Base-by-base conservation (phyloP, 1,140 invertebrate genomes). In the Neuroterus valhalla region DNA sequence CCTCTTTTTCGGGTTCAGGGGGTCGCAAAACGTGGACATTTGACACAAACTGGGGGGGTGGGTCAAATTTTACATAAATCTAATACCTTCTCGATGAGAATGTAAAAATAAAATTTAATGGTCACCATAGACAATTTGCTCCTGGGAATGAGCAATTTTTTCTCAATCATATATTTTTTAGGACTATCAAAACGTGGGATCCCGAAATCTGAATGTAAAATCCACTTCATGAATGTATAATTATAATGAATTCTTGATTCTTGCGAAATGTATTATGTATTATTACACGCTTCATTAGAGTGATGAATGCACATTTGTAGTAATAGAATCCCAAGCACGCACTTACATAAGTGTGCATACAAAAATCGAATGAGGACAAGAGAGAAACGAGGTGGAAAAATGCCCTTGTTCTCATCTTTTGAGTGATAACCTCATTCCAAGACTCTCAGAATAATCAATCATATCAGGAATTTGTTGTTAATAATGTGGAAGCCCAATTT, bases 381-480 rank as follows among this genome's bases (percentile, higher is more conserved):
- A 62, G 4, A 62, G 55, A 62, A 62, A 38, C 55, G 55, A 62
- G 55, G 55, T 62, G 55, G 31, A 62, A 62, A 62, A 62, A 62
- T 38, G 12, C 5, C 4, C 1, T 38, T 62, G 55, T 26, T 62
- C 55, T 62, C n/a, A 26, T 62, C 55, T 62, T 62, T n/a, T 62
- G 31, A 62, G 23, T 31, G 55, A 62, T 62, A 62, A 62, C 55
- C 55, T 62, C 55, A 62, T 5, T 62, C 15, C 26, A 62, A 62
- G 55, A 23, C 14, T 26, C 26, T 2, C 31, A 31, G 21, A 3
- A 38, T 62, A 31, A 62, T 62, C 55, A 62, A 62, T 62, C 26
- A n/a, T 62, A 62, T 62, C 55, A 62, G 31, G 15, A 62, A 62
- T 31, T 38, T 62, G 3, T 62, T 1, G 21, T n/a, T 62, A 38